Percentiles rank a stretch among this genome's conserved stretches.
Evolutionary conservation across 2,113 vertebrate genomes (phyloP).

Genomic region (Dicaeum eximium): DNA sequence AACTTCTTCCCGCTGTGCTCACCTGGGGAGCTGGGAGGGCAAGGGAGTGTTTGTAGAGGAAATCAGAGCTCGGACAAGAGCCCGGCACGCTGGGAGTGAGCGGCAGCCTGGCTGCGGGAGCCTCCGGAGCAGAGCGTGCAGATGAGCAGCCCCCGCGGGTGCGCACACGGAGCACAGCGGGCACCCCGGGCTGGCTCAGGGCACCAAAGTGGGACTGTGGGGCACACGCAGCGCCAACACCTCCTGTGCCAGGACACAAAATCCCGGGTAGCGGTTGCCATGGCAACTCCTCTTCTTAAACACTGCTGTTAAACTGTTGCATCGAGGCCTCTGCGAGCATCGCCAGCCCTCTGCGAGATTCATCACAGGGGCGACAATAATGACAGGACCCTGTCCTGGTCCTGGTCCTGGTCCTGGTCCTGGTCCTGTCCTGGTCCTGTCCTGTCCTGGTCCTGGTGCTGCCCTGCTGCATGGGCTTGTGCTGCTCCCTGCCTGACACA

Average conservation of each 20-base stretch:
- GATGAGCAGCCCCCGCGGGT: not conserved
- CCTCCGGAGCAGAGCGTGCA: rapidly evolving
- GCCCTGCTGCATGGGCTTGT: not conserved
- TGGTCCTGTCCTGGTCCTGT: not conserved
- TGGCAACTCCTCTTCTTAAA: constrained; percentile 40
- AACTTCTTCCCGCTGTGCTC: rapidly evolving
- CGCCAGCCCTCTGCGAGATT: rapidly evolving
- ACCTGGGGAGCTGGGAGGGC: not conserved
- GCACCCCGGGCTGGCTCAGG: not conserved
- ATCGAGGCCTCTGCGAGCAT: not conserved
- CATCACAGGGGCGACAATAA: rapidly evolving
- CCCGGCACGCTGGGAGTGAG: too few relatives aligned
- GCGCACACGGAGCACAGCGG: rapidly evolving
- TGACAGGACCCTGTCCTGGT: not conserved
- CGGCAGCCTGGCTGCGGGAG: too few relatives aligned
- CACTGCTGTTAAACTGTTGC: not conserved
- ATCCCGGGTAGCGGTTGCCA: constrained; percentile 13
- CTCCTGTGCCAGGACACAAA: not conserved
- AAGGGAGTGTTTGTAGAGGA: not conserved
- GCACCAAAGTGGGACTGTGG: rapidly evolving
- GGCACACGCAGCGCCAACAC: not conserved
- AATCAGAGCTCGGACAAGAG: not conserved
- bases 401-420: not conserved
- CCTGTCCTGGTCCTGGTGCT: not conserved
- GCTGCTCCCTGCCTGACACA: not conserved